Conservation (phyloP, 2,113 vertebrate genomes). For the Hipposideros armiger region DNA sequence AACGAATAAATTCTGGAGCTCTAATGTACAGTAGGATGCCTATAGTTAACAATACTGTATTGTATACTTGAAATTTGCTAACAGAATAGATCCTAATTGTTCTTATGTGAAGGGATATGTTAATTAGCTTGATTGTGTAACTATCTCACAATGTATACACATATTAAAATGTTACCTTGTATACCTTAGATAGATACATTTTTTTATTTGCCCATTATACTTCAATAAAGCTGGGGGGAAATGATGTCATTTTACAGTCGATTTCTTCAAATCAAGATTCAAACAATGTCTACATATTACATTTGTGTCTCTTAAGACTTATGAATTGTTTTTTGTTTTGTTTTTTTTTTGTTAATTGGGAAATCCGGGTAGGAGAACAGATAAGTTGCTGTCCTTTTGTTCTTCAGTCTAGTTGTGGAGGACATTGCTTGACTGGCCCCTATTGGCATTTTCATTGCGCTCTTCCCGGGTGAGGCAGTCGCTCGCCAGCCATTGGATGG, state of each 20-base stretch:
- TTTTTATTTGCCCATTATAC: neutral
- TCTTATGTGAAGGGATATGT: neutral
- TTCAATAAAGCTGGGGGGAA: neutral
- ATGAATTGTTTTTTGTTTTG: neutral
- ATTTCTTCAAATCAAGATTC: slow-evolving; percentile 33
- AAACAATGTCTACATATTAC: neutral
- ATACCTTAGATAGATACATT: neutral
- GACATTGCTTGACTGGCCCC: too few species aligned
- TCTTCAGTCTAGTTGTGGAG: too few species aligned
- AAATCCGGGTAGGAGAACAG: too few species aligned
- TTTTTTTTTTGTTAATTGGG: too few species aligned
- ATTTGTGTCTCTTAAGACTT: neutral
- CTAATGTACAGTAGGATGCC: neutral
- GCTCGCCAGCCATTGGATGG: too few species aligned
- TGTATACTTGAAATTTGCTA: neutral
- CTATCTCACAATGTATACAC: neutral
- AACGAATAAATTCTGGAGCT: neutral
- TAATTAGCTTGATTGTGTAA: neutral
- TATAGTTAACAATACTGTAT: neutral
- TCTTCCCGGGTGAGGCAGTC: too few species aligned
- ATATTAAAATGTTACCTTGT: neutral
- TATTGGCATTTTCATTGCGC: too few species aligned
- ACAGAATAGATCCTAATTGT: neutral
- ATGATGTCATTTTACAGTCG: neutral
- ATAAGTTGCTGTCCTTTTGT: too few species aligned